Evolutionary conservation across 2,113 vertebrate genomes (phyloP), one percentile per base, ranked within the genome.

Genomic region (Suricata suricatta): DNA sequence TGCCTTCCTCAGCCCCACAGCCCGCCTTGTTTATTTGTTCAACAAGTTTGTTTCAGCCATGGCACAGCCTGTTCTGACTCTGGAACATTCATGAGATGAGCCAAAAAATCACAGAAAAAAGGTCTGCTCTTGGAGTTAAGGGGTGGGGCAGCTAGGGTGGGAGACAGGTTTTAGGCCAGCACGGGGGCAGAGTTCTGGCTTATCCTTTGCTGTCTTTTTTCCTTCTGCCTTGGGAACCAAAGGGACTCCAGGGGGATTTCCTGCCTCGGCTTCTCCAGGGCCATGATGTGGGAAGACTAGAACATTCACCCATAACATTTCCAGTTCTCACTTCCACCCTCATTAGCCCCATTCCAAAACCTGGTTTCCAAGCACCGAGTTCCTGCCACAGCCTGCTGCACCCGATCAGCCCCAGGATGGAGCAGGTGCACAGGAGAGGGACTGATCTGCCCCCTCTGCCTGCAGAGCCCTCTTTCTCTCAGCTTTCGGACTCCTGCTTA

Each of bases 11-110:
- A 41, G 66, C 81, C 77, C 94, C 2, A 4, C 44, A 64, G 96
- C 44, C 87, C 68, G 83, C 19, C 80, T 85, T 97, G 96, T 98
- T 98, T 98, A 96, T 96, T 96, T 96, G 97, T 96, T 94, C 93
- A 90, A 79, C 80, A 54, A 95, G 81, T 98, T 97, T 96, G 81
- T 95, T 91, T 97, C 96, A 84, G 68, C 68, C 83, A 27, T 93
- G 95, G 97, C 94, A 98, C 96, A 97, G 97, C 88, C 85, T 98
- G 97, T 98, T 98, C 97, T 50, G 47, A 93, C 85, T 93, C 95
- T 79, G 96, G 95, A 95, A 98, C 90, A 89, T 96, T 96, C 90
- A 87, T 21, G 50, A 98, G 89, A 96, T 90, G 97, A 97, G 96
- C 96, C 97, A 97, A 92, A 38, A 98, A 98, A 97, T 95, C 83